Conservation (phyloP, 23 tunicate species). For the Styela plicata region DNA sequence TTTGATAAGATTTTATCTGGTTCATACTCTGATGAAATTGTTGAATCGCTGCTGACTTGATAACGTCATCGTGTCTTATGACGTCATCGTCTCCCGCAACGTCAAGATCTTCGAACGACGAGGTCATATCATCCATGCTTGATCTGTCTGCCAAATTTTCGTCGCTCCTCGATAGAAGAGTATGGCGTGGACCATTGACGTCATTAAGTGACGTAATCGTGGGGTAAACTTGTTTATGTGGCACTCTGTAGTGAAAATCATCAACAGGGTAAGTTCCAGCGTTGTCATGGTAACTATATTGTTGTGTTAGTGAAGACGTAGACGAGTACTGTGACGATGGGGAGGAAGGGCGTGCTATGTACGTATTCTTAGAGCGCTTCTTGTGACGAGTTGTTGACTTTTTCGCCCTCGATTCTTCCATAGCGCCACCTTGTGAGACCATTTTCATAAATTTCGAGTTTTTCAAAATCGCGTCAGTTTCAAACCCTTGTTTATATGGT, state of each 20-base stretch:
- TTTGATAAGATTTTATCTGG: constrained; percentile 16
- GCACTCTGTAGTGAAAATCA: not conserved
- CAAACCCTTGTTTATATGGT: constrained; percentile 3
- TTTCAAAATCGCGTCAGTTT: constrained; percentile 6
- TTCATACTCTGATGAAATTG: constrained; percentile 16
- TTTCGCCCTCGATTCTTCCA: constrained; percentile 1
- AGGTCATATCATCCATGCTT: not conserved
- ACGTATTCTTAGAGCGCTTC: constrained; percentile 14
- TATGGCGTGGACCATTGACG: constrained; percentile 1
- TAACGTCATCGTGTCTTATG: constrained; percentile 5
- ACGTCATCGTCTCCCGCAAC: not conserved
- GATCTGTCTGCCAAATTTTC: constrained; percentile 14
- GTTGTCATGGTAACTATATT: constrained; percentile 1
- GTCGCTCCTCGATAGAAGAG: not conserved
- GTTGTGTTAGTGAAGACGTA: constrained; percentile 18
- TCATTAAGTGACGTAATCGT: constrained; percentile 3
- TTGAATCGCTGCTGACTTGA: constrained; percentile 17
- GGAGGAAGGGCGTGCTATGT: not conserved
- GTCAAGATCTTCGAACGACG: constrained; percentile 12
- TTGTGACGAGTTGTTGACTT: not conserved
- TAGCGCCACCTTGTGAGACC: constrained; percentile 11
- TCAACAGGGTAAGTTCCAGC: not conserved
- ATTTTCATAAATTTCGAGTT: constrained; percentile 10
- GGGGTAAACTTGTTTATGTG: not conserved
- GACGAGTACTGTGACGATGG: constrained; percentile 24